Conservation (phyloP, 1,140 invertebrate species). For the Prorops nasuta region DNA sequence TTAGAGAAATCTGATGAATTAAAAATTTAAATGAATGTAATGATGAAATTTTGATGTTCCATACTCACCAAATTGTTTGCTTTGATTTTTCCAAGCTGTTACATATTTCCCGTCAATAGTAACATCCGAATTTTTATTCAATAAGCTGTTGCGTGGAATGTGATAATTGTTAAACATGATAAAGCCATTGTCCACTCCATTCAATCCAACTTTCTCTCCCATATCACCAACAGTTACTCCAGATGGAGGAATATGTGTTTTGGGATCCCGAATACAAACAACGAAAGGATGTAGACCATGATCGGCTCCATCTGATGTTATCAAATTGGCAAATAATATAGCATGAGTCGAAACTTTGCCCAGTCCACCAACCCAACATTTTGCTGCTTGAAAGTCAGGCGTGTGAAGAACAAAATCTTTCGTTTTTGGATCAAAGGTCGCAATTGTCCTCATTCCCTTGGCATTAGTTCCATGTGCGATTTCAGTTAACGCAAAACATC, state of each 20-base stretch:
- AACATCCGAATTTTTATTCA: constrained; percentile 88
- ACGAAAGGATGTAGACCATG: constrained; percentile 87
- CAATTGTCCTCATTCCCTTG: constrained; percentile 85
- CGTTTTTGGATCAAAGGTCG: constrained; percentile 77
- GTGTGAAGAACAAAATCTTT: constrained; percentile 87
- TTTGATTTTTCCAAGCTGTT: constrained; percentile 72
- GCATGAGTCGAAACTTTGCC: constrained; percentile 85
- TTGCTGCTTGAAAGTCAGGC: constrained; percentile 90
- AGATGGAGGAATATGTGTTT: constrained; percentile 71
- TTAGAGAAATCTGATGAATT: not conserved
- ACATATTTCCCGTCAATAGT: constrained; percentile 81
- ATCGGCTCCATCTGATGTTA: constrained; percentile 68
- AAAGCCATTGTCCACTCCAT: constrained; percentile 91
- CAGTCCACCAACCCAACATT: constrained; percentile 92
- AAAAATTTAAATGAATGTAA: not conserved
- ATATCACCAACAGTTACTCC: constrained; percentile 77
- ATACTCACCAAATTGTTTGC: constrained; percentile 66
- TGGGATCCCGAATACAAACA: constrained; percentile 76
- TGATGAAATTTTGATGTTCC: not conserved
- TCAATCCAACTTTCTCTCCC: constrained; percentile 84
- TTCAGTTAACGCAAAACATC: constrained; percentile 90
- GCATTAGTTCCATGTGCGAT: constrained; percentile 92
- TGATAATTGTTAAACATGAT: constrained; percentile 83
- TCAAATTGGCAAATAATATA: constrained; percentile 84
- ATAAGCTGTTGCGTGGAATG: constrained; percentile 76